phyloP scores from a whole-genome alignment of 2,797 vertebrate species.

The Oreochromis mossambicus region DNA sequence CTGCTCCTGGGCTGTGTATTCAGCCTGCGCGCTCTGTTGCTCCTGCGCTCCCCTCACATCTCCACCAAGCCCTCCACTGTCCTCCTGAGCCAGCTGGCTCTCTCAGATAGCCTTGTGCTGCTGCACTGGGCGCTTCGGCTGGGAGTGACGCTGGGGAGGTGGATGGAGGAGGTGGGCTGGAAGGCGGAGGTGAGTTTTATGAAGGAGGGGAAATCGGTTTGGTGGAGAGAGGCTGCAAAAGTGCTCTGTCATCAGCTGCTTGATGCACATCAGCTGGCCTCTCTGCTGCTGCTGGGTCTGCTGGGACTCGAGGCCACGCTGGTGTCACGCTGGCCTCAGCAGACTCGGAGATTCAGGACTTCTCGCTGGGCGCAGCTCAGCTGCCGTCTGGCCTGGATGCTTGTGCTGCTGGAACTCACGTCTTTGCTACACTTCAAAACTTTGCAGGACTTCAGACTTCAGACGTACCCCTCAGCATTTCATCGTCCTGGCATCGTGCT shows the following conservation, averaged over 20 bases:
- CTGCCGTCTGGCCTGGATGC: slow-evolving; percentile 58
- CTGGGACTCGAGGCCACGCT: slow-evolving; percentile 77
- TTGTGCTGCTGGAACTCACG: slow-evolving; percentile 65
- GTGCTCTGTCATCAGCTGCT: slow-evolving; percentile 61
- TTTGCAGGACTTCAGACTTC: not conserved
- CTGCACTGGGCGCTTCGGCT: slow-evolving; percentile 45
- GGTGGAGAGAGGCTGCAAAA: not conserved
- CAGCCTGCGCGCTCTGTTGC: slow-evolving; percentile 57
- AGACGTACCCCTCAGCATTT: not conserved
- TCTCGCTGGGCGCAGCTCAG: slow-evolving; percentile 57
- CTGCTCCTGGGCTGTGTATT: slow-evolving; percentile 67
- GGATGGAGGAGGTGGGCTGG: not conserved
- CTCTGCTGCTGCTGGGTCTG: slow-evolving; percentile 74
- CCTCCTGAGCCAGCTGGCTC: slow-evolving; percentile 75
- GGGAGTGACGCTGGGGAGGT: not conserved
- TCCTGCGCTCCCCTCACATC: slow-evolving; percentile 69
- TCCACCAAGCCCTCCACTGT: slow-evolving; percentile 78
- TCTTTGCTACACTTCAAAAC: not conserved
- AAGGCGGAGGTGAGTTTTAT: not conserved
- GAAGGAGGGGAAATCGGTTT: not conserved
- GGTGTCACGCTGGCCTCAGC: slow-evolving; percentile 71
- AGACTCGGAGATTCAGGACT: slow-evolving; percentile 70
- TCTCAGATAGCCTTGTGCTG: slow-evolving; percentile 61
- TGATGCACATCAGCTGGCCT: slow-evolving; percentile 66
- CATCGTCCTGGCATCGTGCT: not conserved